Evolutionary conservation across 1,140 invertebrate genomes (phyloP), one percentile per base, ranked within the genome.

Genomic region (Gonatopus flavifemur): DNA sequence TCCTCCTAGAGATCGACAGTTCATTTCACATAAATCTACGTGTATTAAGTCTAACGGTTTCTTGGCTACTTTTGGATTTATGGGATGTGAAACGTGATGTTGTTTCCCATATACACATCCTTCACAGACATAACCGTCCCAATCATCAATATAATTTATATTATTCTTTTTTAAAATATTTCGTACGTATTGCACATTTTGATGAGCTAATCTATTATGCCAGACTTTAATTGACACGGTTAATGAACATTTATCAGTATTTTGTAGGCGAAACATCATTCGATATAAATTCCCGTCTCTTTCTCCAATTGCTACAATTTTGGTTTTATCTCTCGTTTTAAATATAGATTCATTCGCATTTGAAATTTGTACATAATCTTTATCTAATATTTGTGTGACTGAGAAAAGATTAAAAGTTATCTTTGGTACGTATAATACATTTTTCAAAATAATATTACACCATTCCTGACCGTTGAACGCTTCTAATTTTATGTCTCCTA

Each of bases 21-120:
- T 51, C 64, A 82, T 78, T n/a, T 77, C 77, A 48, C 74, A 75
- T 0, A 77, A 55, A 65, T 82, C 77, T 1, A 54, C 62, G 53
- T 79, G 75, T 30, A 81, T 67, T 13, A 78, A 21, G 41, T 79
- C 71, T 41, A 70, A 65, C 6, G 13, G 13, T 20, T 31, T 20
- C 8, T 47, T 7, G 10, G 45, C 19, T 55, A 20, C 59, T 38
- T 20, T 37, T 0, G 37, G 39, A 31, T 69, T 56, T 38, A 58
- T 24, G 1, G 21, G 33, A 16, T 36, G 33, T 4, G 33, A 20
- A 36, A 15, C 18, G 4, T 16, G 13, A 19, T 36, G 33, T 12
- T 37, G 52, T 31, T 72, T 70, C 15, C 66, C 69, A 48, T 55
- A 56, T 8, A 38, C 47, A 58, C 69, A 72, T 12, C 54, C 49